phyloP scores from a whole-genome alignment of 2,113 vertebrate genomes.

The Dromiciops gliroides region DNA sequence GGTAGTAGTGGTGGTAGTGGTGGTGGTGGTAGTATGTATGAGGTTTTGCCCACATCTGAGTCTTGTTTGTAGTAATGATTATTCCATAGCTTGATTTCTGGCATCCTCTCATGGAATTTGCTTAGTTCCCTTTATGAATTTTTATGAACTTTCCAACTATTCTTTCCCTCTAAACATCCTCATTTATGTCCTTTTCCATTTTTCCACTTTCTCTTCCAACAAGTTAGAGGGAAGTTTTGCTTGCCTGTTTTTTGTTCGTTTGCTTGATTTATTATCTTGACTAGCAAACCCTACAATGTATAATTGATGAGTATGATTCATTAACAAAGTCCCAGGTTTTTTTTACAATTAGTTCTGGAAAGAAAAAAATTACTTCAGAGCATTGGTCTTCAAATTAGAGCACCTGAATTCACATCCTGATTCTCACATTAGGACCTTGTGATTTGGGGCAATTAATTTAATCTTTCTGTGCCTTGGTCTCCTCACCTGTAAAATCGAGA shows the following conservation, averaged over 20 bases:
- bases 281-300: background rate
- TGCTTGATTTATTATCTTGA: background rate
- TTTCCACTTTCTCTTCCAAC: background rate
- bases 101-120: background rate
- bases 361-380: background rate
- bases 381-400: background rate
- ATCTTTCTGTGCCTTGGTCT: background rate
- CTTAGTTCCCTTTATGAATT: background rate
- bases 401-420: background rate
- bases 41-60: background rate
- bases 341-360: background rate
- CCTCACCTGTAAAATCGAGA: background rate
- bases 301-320: background rate
- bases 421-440: background rate
- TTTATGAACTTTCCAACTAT: background rate
- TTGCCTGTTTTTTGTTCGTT: background rate
- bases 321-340: background rate
- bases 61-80: background rate
- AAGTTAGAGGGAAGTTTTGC: background rate
- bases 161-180: background rate
- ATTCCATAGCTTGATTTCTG: background rate
- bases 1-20: too few species aligned
- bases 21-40: background rate
- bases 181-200: background rate
- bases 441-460: background rate